These are phyloP conservation scores for Phenganax subtilis DNA, from an alignment of 92 coral and sea anemone genomes.

Conservation along the genomic window DNA sequence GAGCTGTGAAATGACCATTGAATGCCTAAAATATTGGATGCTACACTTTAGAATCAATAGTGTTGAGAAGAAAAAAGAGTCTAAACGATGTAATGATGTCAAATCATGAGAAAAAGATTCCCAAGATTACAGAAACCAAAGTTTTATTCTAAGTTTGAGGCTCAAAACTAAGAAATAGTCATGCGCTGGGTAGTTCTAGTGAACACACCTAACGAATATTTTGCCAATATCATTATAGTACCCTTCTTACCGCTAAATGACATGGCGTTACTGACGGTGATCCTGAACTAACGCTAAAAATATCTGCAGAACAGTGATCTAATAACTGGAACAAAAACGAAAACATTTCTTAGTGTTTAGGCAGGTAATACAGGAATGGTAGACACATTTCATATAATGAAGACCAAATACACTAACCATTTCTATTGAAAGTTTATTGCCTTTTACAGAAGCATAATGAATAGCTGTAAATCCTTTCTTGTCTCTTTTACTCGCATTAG, in stretches of 20 bases:
- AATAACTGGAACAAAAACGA: conserved; percentile 56
- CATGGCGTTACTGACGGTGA: conserved; percentile 85
- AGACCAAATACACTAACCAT: conserved; percentile 56
- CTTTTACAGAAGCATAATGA: conserved; percentile 87
- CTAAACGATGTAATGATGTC: too few relatives aligned
- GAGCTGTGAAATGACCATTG: conserved; percentile 88
- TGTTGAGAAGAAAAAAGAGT: background rate
- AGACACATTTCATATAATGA: background rate
- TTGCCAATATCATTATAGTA: too few relatives aligned
- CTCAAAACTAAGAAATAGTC: too few relatives aligned
- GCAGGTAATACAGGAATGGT: background rate
- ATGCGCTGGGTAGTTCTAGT: too few relatives aligned
- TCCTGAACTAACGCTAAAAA: conserved; percentile 65
- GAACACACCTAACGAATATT: too few relatives aligned
- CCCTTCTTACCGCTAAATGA: conserved; percentile 80
- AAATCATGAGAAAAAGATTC: too few relatives aligned
- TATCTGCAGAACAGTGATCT: conserved; percentile 85
- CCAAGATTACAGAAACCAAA: too few relatives aligned
- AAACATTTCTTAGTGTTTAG: background rate
- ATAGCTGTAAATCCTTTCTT: conserved; percentile 90
- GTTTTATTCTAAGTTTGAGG: too few relatives aligned
- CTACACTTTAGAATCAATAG: background rate
- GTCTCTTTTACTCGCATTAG: conserved; percentile 87
- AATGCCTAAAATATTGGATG: conserved; percentile 57
- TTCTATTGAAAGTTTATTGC: conserved; percentile 87